These are phyloP conservation scores for Asarcornis scutulata DNA, from an alignment of 2,113 vertebrate genomes.

Conservation along the genomic window DNA sequence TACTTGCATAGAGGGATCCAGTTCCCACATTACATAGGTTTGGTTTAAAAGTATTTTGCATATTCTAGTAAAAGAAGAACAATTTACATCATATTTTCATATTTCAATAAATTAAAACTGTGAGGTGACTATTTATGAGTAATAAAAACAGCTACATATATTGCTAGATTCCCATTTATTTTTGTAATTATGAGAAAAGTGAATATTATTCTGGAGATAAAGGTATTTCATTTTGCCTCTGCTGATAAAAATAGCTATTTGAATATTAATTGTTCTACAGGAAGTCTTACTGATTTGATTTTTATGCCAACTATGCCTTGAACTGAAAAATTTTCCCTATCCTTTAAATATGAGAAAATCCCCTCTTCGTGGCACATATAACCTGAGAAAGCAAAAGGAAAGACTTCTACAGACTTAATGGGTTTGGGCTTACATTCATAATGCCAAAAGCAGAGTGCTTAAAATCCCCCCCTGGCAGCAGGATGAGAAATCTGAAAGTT, in stretches of 20 bases:
- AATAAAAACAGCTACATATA: not conserved
- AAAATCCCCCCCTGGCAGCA: not conserved
- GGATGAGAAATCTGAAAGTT: not conserved
- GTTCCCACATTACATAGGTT: constrained; percentile 6
- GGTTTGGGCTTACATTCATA: not conserved
- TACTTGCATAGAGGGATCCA: not conserved
- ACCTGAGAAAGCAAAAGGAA: not conserved
- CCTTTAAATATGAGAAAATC: not conserved
- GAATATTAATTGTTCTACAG: not conserved
- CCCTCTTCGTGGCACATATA: not conserved
- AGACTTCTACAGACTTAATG: not conserved
- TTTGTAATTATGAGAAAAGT: constrained; percentile 31
- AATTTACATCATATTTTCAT: constrained; percentile 5
- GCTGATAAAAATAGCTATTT: not conserved
- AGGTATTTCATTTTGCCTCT: constrained; percentile 10
- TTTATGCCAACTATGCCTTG: constrained; percentile 17
- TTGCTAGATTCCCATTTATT: not conserved
- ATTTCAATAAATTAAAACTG: not conserved
- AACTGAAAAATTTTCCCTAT: not conserved
- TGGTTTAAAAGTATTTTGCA: constrained; percentile 30
- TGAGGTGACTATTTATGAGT: not conserved
- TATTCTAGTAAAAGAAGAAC: constrained; percentile 6
- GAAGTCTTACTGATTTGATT: constrained; percentile 24
- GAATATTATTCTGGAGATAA: constrained; percentile 8
- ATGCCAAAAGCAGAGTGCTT: not conserved